Base-by-base conservation (phyloP, 2,797 vertebrate genomes). In the Gastrophryne carolinensis region DNA sequence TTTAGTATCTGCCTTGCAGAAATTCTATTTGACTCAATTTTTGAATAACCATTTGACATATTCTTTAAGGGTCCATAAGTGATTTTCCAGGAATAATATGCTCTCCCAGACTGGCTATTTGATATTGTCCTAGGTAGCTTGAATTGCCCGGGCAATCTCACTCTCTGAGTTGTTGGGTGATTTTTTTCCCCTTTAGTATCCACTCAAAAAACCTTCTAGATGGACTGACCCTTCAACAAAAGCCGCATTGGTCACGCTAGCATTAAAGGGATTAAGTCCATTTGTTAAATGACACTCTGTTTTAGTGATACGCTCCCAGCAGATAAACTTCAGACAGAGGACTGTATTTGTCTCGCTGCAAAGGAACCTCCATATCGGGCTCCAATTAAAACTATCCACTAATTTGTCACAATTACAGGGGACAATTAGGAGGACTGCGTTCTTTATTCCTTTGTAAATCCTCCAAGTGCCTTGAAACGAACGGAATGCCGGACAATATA, bases 351-450 rank as follows among this genome's bases (percentile, higher is more conserved):
- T 52, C 39, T 66, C 52, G 56, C 53, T 27, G 50, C 5, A 32
- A 17, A 75, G 39, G 60, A 60, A 67, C 54, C 54, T 49, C 64
- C 10, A 75, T 41, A 66, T 56, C 27, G 37, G 23, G 37, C 72
- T 49, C 54, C 73, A 75, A 75, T 75, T 75, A 75, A 75, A 69
- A 58, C 73, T 60, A 68, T 44, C 61, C 73, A 39, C 73, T 75
- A 67, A 75, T 75, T 75, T 75, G 72, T 68, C 73, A 68, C 73
- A 75, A 75, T 75, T 75, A 75, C 73, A 75, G 73, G 35, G 64
- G 64, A 60, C 72, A 75, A 74, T 75, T 67, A 67, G 63, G 72
- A 66, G n/a, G 60, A 50, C 50, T 60, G 21, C 30, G 29, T 50
- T 49, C 56, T 75, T 67, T 75, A 60, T 49, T 75, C 53, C 63